Base-by-base conservation (phyloP, 2,113 vertebrate genomes). In the Pitta sordida region DNA sequence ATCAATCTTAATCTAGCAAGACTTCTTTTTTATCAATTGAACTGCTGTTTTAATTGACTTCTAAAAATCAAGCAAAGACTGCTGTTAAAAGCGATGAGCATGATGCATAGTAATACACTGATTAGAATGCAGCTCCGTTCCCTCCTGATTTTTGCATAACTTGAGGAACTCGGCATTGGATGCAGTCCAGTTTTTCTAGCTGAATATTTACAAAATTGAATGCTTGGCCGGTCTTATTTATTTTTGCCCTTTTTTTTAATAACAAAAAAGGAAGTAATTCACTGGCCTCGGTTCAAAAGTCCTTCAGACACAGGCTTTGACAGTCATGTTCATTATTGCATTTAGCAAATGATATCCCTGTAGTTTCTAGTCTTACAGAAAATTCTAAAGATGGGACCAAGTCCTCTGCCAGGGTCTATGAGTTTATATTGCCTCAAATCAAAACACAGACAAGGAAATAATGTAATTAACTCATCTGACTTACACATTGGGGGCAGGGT, bases 41-140 rank as follows among this genome's bases (percentile, higher is more conserved):
- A 90, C 79, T 67, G 27, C 95, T 95, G 22, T 92, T 95, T 95
- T 96, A 96, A 96, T 96, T 96, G 94, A 95, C 94, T 96, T 95
- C 93, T 91, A 90, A 95, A 94, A 91, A 94, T 88, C 90, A 96
- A 88, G 91, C 90, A 81, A 91, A 88, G 71, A 41, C 87, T 95
- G 95, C 90, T 94, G 91, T 96, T 96, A 94, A 96, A 95, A 81
- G 63, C 86, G 81, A 70, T 63, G 64, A 92, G 85, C 93, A 60
- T 64, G 91, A 41, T 95, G 95, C 95, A 95, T 96, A 88, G 76
- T 95, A 96, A 96, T 93, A 29, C 11, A 49, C 71, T 90, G 60
- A 96, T 96, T 93, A 90, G 79, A 75, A 96, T 96, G 93, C 85
- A 91, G 64, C 93, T 90, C 85, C 27, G 19, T 69, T 92, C 75